Evolutionary conservation across 1,140 invertebrate species (phyloP).

Genomic region (Agrypnia vestita): DNA sequence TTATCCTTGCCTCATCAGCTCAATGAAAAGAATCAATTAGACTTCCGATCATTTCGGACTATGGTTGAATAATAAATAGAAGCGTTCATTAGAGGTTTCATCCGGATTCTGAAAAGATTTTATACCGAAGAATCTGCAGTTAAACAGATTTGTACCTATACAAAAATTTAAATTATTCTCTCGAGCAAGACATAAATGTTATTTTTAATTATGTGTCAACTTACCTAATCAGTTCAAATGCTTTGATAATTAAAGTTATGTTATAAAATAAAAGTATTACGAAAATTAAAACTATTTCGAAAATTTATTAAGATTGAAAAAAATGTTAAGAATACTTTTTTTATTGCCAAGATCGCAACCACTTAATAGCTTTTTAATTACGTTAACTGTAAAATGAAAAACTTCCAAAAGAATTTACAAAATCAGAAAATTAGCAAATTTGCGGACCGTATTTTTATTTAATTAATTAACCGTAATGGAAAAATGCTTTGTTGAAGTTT

Average conservation of each 20-base stretch:
- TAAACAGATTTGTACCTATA: too few species aligned
- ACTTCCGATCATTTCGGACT: neutral
- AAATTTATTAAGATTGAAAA: too few species aligned
- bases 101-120: too few species aligned
- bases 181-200: too few species aligned
- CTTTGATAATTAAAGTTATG: too few species aligned
- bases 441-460: neutral
- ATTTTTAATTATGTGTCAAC: too few species aligned
- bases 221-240: too few species aligned
- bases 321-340: neutral
- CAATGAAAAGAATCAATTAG: constrained; percentile 13
- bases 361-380: constrained; percentile 30
- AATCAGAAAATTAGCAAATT: neutral
- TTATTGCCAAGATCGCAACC: neutral
- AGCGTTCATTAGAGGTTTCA: neutral
- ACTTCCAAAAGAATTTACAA: constrained; percentile 8
- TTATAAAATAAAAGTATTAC: too few species aligned
- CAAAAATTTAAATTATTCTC: too few species aligned
- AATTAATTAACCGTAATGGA: constrained; percentile 14
- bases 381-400: constrained; percentile 7
- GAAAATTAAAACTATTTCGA: too few species aligned
- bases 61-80: constrained; percentile 12
- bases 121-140: too few species aligned
- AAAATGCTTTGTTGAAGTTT: neutral
- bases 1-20: too few species aligned